phyloP scores from a whole-genome alignment of 30 jellyfish, hydroid and myxozoan genomes.

The Hydractinia symbiolongicarpus region DNA sequence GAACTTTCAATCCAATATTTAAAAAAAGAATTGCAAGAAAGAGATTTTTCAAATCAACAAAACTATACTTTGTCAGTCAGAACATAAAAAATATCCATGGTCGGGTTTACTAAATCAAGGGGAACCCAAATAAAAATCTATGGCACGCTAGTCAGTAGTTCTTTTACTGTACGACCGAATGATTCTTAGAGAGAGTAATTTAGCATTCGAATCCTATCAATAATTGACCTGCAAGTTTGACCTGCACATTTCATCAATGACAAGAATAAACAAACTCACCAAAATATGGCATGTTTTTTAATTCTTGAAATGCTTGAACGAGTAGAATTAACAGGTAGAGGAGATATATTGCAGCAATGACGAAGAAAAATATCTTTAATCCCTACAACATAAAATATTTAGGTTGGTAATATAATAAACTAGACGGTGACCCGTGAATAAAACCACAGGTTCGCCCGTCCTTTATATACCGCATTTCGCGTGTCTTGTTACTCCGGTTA shows the following conservation, averaged over 20 bases:
- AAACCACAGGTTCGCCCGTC: no score
- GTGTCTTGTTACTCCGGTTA: no score
- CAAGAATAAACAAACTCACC: conserved; percentile 43
- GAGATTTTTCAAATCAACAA: no score
- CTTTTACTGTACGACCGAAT: no score
- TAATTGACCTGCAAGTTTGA: background rate
- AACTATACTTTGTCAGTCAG: no score
- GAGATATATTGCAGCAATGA: conserved; percentile 65
- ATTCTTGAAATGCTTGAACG: conserved; percentile 72
- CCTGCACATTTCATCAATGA: background rate
- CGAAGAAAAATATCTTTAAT: conserved; percentile 74
- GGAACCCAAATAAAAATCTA: no score
- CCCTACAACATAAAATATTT: conserved; percentile 48
- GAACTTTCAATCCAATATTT: background rate
- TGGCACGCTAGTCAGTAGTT: no score
- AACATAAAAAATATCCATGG: no score
- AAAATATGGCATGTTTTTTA: conserved; percentile 87
- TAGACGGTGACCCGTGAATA: no score
- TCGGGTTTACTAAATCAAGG: no score
- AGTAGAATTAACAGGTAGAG: conserved; percentile 57
- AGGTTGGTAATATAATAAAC: background rate
- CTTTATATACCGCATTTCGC: no score
- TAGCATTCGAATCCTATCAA: background rate
- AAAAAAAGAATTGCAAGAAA: background rate
- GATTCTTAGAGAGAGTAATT: no score